A percentile compares a stretch with the other conserved stretches of the same genome.
Evolutionary conservation across 2,113 vertebrate genomes (phyloP).

Genomic region (Corythaeola cristata): DNA sequence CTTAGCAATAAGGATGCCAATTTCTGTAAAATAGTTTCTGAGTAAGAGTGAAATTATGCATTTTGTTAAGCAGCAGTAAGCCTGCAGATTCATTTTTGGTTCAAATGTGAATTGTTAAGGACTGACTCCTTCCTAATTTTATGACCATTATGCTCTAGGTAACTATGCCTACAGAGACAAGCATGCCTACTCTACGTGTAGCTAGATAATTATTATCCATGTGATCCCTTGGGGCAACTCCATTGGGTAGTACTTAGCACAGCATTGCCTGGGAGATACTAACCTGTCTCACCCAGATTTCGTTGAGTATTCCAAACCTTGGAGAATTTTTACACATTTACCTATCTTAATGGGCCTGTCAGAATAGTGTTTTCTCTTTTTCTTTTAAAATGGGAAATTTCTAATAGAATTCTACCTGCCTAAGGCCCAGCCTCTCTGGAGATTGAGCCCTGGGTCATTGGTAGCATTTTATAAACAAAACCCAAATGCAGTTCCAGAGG

Average conservation of each 20-base stretch:
- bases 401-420: neutral
- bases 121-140: conserved; percentile 5
- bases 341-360: neutral
- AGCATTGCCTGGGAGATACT: neutral
- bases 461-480: neutral
- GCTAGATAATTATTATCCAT: neutral
- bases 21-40: conserved; percentile 58
- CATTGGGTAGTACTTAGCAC: neutral
- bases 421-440: neutral
- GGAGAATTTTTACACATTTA: neutral
- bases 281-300: neutral
- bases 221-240: neutral
- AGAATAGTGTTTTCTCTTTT: neutral
- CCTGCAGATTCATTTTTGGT: neutral
- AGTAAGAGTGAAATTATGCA: conserved; percentile 9
- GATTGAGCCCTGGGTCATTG: neutral
- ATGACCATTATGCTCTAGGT: neutral
- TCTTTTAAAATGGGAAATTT: neutral
- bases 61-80: conserved; percentile 19
- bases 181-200: neutral
- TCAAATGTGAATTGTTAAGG: conserved; percentile 4
- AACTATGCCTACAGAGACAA: neutral
- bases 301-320: neutral
- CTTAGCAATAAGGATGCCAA: conserved; percentile 56
- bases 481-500: neutral